These are phyloP conservation scores for Pollenia amentaria DNA, from an alignment of 2,888 invertebrate species.

Conservation along the genomic window DNA sequence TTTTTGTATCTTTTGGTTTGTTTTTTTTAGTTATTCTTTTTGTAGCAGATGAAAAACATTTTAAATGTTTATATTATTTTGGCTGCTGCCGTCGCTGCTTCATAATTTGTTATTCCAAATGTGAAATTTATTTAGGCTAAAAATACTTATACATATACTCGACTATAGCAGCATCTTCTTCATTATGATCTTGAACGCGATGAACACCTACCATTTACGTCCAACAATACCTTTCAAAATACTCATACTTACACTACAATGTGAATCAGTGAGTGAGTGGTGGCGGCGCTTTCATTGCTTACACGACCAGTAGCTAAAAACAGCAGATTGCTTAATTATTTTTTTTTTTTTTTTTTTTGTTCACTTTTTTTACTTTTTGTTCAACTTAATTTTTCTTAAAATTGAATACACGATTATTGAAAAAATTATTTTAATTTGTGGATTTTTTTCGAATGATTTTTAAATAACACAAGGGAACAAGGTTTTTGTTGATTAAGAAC, in stretches of 20 bases:
- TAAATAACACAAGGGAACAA: no score
- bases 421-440: slow-evolving; percentile 60
- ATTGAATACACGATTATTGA: slow-evolving; percentile 51
- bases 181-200: slow-evolving; percentile 27
- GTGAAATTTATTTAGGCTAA: slow-evolving; percentile 59
- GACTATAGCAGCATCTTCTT: slow-evolving; percentile 13
- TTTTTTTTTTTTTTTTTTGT: slow-evolving; percentile 19
- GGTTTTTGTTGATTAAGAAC: no score
- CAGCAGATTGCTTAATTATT: slow-evolving; percentile 68
- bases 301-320: slow-evolving; percentile 64
- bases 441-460: slow-evolving; percentile 13
- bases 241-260: slow-evolving; percentile 18
- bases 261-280: slow-evolving; percentile 22
- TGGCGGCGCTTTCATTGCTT: slow-evolving; percentile 45
- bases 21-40: slow-evolving; percentile 17
- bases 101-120: slow-evolving; percentile 67
- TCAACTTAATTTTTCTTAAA: slow-evolving; percentile 40
- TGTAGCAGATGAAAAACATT: slow-evolving; percentile 39
- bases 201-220: slow-evolving; percentile 12
- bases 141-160: slow-evolving; percentile 51
- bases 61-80: slow-evolving; percentile 63
- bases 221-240: slow-evolving; percentile 59
- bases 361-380: slow-evolving; percentile 20
- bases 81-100: slow-evolving; percentile 36
- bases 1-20: slow-evolving; percentile 5